Conservation (phyloP, 2,797 vertebrate species). For the Xerus rutilus region DNA sequence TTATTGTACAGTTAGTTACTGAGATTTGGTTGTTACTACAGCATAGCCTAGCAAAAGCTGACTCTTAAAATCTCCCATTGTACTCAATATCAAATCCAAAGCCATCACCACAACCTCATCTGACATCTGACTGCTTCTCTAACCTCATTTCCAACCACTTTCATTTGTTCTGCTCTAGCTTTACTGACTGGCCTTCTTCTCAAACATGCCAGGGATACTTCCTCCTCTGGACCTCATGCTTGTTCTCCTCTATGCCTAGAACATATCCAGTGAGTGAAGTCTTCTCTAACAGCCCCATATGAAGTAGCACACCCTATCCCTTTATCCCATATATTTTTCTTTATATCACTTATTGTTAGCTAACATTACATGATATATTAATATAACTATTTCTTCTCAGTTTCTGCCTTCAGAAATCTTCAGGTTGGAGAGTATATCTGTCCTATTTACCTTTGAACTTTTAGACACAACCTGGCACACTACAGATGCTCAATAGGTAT, state of each 20-base stretch:
- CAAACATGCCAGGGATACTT: neutral
- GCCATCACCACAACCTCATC: neutral
- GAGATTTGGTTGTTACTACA: neutral
- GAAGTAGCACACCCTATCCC: neutral
- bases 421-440: neutral
- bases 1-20: too few relatives aligned
- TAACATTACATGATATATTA: neutral
- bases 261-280: neutral
- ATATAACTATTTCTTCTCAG: neutral
- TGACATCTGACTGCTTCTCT: neutral
- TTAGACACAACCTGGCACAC: neutral
- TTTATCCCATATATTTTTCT: neutral
- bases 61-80: neutral
- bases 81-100: neutral
- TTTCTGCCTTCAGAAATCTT: neutral
- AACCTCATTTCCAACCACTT: neutral
- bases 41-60: neutral
- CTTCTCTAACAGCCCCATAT: neutral
- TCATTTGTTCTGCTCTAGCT: neutral
- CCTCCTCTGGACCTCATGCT: neutral
- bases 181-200: neutral
- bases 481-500: neutral
- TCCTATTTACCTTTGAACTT: neutral
- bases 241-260: neutral
- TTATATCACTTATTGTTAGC: neutral